Percentiles rank a stretch among this genome's conserved stretches.
These are phyloP conservation scores for Spatula versicolor DNA, from an alignment of 2,797 vertebrate species.

Conservation along the genomic window DNA sequence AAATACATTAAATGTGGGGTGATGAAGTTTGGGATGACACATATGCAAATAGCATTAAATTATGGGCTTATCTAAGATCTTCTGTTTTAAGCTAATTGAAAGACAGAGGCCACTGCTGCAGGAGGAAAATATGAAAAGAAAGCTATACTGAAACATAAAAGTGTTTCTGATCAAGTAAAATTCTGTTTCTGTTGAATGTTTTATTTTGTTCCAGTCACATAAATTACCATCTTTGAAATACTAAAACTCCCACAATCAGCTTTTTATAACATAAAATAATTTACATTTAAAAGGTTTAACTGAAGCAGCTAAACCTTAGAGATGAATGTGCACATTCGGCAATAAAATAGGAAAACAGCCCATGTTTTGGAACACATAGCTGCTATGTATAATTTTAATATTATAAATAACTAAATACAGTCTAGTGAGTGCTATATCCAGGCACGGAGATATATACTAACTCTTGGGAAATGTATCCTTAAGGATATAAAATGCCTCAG, in stretches of 20 bases:
- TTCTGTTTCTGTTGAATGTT: slow-evolving; percentile 73
- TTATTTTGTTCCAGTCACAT: slow-evolving; percentile 73
- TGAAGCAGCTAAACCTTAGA: slow-evolving; percentile 50
- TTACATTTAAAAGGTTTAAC: slow-evolving; percentile 72
- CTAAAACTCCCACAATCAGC: slow-evolving; percentile 64
- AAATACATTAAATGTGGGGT: not conserved
- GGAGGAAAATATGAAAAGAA: slow-evolving; percentile 44
- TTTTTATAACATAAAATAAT: slow-evolving; percentile 70
- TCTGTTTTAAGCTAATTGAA: slow-evolving; percentile 57
- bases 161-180: slow-evolving; percentile 67
- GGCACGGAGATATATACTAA: not conserved
- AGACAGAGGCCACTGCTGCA: slow-evolving; percentile 51
- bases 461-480: slow-evolving; percentile 30
- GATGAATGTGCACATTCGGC: slow-evolving; percentile 20
- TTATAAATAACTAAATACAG: slow-evolving; percentile 24
- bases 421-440: not conserved
- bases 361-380: not conserved
- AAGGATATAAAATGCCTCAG: not conserved
- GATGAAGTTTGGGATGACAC: slow-evolving; percentile 1
- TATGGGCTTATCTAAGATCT: slow-evolving; percentile 52
- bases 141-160: slow-evolving; percentile 54
- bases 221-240: slow-evolving; percentile 75
- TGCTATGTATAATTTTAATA: slow-evolving; percentile 37
- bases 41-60: slow-evolving; percentile 6
- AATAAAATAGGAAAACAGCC: slow-evolving; percentile 28